phyloP scores from a whole-genome alignment of 2,888 invertebrate genomes.

The Helobdella robusta region DNA sequence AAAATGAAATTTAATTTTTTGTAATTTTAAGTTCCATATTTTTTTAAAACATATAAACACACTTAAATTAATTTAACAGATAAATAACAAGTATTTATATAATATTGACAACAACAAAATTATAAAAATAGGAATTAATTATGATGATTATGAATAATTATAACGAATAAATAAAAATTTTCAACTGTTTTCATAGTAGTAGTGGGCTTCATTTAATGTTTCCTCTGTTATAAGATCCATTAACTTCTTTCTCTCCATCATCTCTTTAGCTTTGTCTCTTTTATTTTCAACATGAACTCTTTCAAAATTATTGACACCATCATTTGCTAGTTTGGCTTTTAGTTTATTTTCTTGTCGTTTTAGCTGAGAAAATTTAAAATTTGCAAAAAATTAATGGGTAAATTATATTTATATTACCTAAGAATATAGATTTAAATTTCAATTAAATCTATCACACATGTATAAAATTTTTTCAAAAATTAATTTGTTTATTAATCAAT shows the following conservation, averaged over 20 bases:
- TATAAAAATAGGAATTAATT: too few relatives aligned
- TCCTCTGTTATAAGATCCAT: slow-evolving; percentile 12
- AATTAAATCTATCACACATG: neutral
- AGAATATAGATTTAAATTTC: neutral
- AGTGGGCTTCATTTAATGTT: slow-evolving; percentile 29
- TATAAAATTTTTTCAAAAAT: neutral
- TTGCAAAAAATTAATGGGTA: neutral
- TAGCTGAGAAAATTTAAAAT: slow-evolving; percentile 1
- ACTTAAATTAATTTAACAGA: too few relatives aligned
- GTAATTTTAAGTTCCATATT: too few relatives aligned
- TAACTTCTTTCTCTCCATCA: neutral
- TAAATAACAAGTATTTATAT: too few relatives aligned
- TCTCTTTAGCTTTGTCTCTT: neutral
- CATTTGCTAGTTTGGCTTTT: slow-evolving; percentile 5
- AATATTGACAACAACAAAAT: too few relatives aligned
- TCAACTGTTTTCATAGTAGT: slow-evolving; percentile 34
- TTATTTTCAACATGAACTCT: neutral
- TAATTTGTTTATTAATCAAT: neutral
- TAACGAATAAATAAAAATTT: too few relatives aligned
- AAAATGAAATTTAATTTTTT: too few relatives aligned
- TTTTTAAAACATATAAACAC: too few relatives aligned
- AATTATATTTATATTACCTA: neutral
- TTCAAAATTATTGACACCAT: neutral
- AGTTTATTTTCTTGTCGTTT: slow-evolving; percentile 3
- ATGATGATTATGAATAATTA: too few relatives aligned